Evolutionary conservation across 2,888 invertebrate genomes (phyloP), one percentile per base, ranked within the genome.

Genomic region (Netelia fuscicornis): DNA sequence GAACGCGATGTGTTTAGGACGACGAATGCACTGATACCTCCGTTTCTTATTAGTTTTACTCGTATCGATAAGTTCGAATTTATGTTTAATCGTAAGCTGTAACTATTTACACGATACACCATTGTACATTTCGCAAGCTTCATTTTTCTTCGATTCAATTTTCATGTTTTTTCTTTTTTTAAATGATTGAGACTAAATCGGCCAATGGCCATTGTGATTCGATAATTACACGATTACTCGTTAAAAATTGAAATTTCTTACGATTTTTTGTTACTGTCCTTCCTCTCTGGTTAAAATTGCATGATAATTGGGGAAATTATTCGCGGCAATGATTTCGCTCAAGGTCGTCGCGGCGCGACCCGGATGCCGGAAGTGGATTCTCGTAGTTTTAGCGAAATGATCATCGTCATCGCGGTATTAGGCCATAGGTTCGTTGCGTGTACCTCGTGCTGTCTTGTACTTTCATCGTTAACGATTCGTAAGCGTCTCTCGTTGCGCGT

Each of bases 91-190:
- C 25, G 71, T 62, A 81, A 81, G 60, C 77, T 81, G 81, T 84
- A 58, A 78, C 72, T 77, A 70, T 84, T 20, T 23, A n/a, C 17
- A 64, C 11, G 44, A 13, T 17, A 44, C 23, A 72, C 62, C 37
- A 67, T 44, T 83, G 80, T 83, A 83, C 56, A 87, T 94, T 56
- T 52, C 91, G 37, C 94, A 94, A 90, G 94, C 94, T 88, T 93
- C 93, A 84, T 88, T 64, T 11, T 62, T 20, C 10, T 67, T 52
- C 23, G 58, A 58, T 65, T 64, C 25, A 11, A 60, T 52, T 25
- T 37, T 65, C 20, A 62, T 74, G 23, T 62, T 52, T 74, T 42
- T 23, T 17, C 10, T 20, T 17, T 20, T 6, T 20, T 17, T 20
- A 8, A 9, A 58, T 2, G 2, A 54, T 54, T 54, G 13, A 20